Conservation (phyloP, 2,113 vertebrate species). For the Phalacrocorax pelagicus region DNA sequence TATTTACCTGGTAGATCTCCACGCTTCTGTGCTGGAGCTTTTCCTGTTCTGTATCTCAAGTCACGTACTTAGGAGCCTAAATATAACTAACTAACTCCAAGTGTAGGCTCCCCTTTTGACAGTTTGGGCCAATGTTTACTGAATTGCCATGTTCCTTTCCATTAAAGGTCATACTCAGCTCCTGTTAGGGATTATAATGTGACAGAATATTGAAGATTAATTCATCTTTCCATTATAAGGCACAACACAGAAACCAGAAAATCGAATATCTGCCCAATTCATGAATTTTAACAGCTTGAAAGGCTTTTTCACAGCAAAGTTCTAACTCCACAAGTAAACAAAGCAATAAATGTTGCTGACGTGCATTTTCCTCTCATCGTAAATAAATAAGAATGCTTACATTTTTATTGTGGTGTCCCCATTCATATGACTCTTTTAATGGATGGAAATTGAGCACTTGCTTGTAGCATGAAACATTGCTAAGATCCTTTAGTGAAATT, state of each 20-base stretch:
- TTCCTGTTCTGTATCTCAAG: background rate
- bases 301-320: background rate
- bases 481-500: constrained; percentile 58
- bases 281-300: background rate
- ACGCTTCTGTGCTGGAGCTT: background rate
- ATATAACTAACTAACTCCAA: background rate
- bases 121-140: background rate
- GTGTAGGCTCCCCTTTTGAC: background rate
- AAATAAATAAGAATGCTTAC: constrained; percentile 33
- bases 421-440: constrained; percentile 49
- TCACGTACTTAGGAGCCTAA: background rate
- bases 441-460: constrained; percentile 34
- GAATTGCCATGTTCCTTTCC: background rate
- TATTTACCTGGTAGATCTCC: background rate
- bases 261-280: background rate
- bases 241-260: background rate
- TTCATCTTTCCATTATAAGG: background rate
- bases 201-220: constrained; percentile 42
- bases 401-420: constrained; percentile 27
- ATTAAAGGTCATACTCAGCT: background rate
- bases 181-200: constrained; percentile 36
- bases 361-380: background rate
- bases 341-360: background rate
- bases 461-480: constrained; percentile 25
- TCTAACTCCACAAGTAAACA: background rate